These are phyloP conservation scores for Drosophila orosa DNA, from an alignment of 1,140 invertebrate genomes.

Conservation along the genomic window DNA sequence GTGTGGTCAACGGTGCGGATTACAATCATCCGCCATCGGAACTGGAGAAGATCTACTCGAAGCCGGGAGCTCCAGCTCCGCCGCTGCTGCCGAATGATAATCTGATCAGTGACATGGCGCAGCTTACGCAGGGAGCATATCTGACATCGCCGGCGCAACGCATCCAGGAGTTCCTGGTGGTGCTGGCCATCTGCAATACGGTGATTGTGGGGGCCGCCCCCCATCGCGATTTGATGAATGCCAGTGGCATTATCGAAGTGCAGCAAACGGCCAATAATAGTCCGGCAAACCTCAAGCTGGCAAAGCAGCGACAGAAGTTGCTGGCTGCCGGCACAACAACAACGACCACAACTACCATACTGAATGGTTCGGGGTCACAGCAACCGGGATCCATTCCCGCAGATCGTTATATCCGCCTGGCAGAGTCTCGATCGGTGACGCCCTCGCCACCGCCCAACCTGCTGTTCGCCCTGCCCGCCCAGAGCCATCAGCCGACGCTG, in stretches of 20 bases:
- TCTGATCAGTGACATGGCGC: conserved; percentile 88
- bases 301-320: conserved; percentile 41
- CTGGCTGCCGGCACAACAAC: conserved; percentile 45
- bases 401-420: conserved; percentile 88
- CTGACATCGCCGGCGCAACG: conserved; percentile 81
- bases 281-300: conserved; percentile 52
- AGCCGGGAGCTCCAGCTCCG: conserved; percentile 85
- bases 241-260: conserved; percentile 89
- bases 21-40: conserved; percentile 92
- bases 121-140: conserved; percentile 61
- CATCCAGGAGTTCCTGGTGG: conserved; percentile 95
- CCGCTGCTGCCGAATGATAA: conserved; percentile 88
- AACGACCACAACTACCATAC: conserved; percentile 54
- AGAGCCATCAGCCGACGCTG: conserved; percentile 85
- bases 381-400: conserved; percentile 57
- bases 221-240: conserved; percentile 94
- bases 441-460: conserved; percentile 89
- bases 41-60: conserved; percentile 84
- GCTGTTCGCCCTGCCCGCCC: conserved; percentile 84
- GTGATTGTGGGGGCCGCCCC: conserved; percentile 96
- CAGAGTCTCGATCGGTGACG: conserved; percentile 90
- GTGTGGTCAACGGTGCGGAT: conserved; percentile 94
- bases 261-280: conserved; percentile 56
- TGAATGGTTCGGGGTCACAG: conserved; percentile 49
- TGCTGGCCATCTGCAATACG: conserved; percentile 97